phyloP scores from a whole-genome alignment of 2,113 vertebrate species.

The Miniopterus natalensis region DNA sequence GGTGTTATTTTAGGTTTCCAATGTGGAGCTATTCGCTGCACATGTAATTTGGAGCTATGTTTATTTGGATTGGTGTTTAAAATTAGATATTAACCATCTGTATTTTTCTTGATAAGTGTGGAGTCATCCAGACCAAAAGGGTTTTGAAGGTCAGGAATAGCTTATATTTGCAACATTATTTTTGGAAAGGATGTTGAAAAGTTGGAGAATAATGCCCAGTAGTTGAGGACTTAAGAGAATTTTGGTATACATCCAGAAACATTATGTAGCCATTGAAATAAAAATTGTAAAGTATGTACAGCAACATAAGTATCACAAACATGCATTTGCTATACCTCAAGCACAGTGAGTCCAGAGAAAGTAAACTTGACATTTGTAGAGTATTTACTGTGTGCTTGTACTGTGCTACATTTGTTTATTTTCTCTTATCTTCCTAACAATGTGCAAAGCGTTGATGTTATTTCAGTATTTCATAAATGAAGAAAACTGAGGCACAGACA shows the following conservation, averaged over 20 bases:
- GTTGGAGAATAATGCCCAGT: constrained; percentile 18
- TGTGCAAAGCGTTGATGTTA: neutral
- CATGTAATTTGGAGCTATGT: constrained; percentile 71
- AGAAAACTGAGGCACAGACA: neutral
- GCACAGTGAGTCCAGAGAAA: constrained; percentile 10
- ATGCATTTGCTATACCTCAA: neutral
- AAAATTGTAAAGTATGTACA: constrained; percentile 8
- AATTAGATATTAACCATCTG: constrained; percentile 79
- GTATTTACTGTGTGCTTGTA: neutral
- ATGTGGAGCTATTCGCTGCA: neutral
- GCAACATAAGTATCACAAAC: neutral
- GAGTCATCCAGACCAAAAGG: constrained; percentile 68
- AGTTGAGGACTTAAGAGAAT: constrained; percentile 20
- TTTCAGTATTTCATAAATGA: constrained; percentile 15
- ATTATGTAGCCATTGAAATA: neutral
- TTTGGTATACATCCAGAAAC: neutral
- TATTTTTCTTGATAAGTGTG: constrained; percentile 72
- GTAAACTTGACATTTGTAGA: neutral
- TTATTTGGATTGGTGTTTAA: constrained; percentile 75
- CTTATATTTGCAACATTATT: constrained; percentile 65
- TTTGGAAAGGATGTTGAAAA: constrained; percentile 48
- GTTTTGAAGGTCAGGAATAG: constrained; percentile 56
- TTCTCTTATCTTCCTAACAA: neutral
- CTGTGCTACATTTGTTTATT: neutral
- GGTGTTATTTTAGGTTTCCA: constrained; percentile 66